A percentile compares a stretch with the other conserved stretches of the same genome.
phyloP scores from a whole-genome alignment of 1,140 invertebrate species.

The Lepidurus arcticus region DNA sequence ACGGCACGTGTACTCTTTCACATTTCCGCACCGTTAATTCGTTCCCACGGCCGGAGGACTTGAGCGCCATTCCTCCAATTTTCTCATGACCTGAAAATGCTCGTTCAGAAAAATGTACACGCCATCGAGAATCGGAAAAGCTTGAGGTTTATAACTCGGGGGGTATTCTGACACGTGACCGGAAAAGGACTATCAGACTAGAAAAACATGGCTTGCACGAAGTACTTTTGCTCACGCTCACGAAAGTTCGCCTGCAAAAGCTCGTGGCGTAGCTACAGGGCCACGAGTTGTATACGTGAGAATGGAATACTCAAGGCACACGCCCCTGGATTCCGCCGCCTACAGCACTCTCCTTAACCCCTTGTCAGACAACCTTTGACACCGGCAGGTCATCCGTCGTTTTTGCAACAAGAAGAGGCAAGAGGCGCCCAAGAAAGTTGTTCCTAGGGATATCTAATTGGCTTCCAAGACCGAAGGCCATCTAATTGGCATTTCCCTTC shows the following conservation, averaged over 20 bases:
- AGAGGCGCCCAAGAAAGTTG: background rate
- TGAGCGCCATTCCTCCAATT: background rate
- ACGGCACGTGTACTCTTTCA: conserved; percentile 1
- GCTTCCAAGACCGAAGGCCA: background rate
- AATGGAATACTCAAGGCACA: background rate
- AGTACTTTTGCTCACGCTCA: conserved; percentile 6
- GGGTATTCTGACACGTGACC: background rate
- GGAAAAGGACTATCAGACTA: background rate
- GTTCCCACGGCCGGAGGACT: background rate
- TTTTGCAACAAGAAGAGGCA: background rate
- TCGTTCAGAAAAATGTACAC: background rate
- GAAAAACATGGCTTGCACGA: conserved; percentile 13
- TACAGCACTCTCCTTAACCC: background rate
- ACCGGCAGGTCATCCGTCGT: background rate
- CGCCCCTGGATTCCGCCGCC: background rate
- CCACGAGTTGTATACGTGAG: background rate
- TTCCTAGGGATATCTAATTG: background rate
- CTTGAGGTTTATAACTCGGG: conserved; percentile 2
- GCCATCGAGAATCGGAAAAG: background rate
- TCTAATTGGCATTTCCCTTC: background rate
- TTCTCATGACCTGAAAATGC: conserved; percentile 9
- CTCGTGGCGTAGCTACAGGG: background rate
- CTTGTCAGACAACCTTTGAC: background rate
- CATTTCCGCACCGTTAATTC: conserved; percentile 18
- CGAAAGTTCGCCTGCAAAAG: background rate